Percentiles rank a stretch among this genome's conserved stretches.
These are phyloP conservation scores for Propithecus coquereli DNA, from an alignment of 2,113 vertebrate genomes.

Conservation along the genomic window DNA sequence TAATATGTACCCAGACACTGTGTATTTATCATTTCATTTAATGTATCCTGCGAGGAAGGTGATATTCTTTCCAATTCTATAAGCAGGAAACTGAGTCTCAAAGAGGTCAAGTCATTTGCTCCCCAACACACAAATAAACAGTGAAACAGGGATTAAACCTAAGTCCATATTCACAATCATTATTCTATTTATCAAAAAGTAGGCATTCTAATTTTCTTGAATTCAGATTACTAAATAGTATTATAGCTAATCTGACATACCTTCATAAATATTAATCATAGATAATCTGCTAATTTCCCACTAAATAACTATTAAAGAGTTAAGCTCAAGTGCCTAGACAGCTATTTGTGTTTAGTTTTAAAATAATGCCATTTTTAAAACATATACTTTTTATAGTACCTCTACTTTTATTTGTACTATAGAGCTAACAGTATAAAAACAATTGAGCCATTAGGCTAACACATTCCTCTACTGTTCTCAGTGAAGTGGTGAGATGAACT, in stretches of 20 bases:
- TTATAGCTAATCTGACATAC: background rate
- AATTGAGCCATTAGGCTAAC: background rate
- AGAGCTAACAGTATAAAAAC: background rate
- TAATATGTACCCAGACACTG: background rate
- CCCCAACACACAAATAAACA: background rate
- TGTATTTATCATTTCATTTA: conserved; percentile 7
- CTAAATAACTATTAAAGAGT: background rate
- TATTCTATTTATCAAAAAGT: background rate
- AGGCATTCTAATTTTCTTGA: conserved; percentile 27
- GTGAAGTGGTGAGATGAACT: background rate
- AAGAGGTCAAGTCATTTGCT: background rate
- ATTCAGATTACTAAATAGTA: background rate
- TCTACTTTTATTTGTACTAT: background rate
- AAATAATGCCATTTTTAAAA: conserved; percentile 9
- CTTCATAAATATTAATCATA: background rate
- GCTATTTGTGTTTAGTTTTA: background rate
- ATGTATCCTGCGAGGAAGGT: background rate
- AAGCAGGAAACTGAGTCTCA: conserved; percentile 5
- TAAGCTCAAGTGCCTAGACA: background rate
- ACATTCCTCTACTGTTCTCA: background rate
- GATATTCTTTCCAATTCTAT: background rate
- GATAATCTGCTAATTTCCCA: background rate
- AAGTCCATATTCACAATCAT: conserved; percentile 7
- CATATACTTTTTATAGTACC: background rate
- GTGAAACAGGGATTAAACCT: background rate